Conservation (phyloP, 1,140 invertebrate species). For the Alviniconcha marisindica region DNA sequence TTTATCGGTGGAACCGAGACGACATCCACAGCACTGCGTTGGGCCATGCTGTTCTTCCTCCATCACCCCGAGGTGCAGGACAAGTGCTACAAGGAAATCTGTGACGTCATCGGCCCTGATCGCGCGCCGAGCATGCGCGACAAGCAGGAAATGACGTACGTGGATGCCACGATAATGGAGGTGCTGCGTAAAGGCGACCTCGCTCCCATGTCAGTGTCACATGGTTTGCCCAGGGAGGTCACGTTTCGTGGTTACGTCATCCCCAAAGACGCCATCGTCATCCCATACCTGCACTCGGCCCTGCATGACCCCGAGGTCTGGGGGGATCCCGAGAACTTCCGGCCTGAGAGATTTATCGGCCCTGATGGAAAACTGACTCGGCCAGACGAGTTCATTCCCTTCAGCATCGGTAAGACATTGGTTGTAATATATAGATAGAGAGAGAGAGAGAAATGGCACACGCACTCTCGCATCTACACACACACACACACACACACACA, state of each 20-base stretch:
- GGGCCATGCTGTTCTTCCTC: constrained; percentile 91
- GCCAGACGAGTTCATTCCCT: constrained; percentile 48
- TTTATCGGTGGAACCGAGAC: constrained; percentile 94
- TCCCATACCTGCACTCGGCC: constrained; percentile 64
- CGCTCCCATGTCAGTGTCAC: constrained; percentile 66
- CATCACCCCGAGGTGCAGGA: constrained; percentile 84
- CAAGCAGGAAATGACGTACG: constrained; percentile 42
- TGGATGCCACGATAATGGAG: constrained; percentile 50
- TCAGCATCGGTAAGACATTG: constrained; percentile 52
- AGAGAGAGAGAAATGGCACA: neutral
- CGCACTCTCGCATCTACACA: neutral
- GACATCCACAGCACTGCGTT: constrained; percentile 87
- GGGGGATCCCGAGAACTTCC: constrained; percentile 83
- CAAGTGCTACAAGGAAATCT: constrained; percentile 91
- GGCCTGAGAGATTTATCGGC: constrained; percentile 80
- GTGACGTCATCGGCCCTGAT: constrained; percentile 70
- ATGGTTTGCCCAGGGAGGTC: constrained; percentile 56
- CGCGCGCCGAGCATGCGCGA: constrained; percentile 38
- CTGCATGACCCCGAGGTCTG: constrained; percentile 76
- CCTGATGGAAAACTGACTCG: constrained; percentile 39
- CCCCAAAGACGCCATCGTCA: constrained; percentile 63
- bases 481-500: neutral
- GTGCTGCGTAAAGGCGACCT: constrained; percentile 42
- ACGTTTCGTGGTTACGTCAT: constrained; percentile 63
- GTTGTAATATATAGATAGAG: no score